phyloP scores from a whole-genome alignment of 2,888 invertebrate species.

The Leucophora obtusa region DNA sequence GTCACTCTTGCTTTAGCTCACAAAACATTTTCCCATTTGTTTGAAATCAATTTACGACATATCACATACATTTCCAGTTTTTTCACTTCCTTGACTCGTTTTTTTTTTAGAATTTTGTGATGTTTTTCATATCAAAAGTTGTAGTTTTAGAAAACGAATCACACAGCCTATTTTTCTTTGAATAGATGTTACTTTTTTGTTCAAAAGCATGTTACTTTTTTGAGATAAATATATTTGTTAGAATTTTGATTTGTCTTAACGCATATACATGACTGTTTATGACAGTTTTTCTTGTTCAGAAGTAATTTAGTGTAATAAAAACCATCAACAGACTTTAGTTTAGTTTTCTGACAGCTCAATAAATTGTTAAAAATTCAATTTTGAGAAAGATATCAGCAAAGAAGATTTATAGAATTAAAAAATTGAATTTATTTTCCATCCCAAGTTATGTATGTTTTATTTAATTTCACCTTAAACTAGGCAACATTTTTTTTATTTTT shows the following conservation, averaged over 20 bases:
- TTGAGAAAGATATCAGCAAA: too few relatives aligned
- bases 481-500: too few relatives aligned
- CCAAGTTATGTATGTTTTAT: too few relatives aligned
- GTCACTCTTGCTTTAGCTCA: background rate
- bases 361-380: too few relatives aligned
- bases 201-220: background rate
- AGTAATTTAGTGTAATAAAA: background rate
- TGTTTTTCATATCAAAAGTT: background rate
- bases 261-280: background rate
- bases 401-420: too few relatives aligned
- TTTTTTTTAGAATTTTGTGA: background rate
- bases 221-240: background rate
- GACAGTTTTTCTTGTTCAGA: background rate
- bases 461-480: too few relatives aligned
- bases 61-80: constrained; percentile 41
- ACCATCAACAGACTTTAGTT: background rate
- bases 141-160: background rate
- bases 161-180: background rate
- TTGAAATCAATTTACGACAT: constrained; percentile 59
- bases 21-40: constrained; percentile 36
- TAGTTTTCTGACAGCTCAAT: background rate
- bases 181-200: background rate
- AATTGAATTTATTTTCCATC: too few relatives aligned
- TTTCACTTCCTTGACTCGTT: background rate
- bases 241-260: background rate